Evolutionary conservation across 1,140 invertebrate genomes (phyloP), one percentile per base, ranked within the genome.

Genomic region (Nymphalis io): DNA sequence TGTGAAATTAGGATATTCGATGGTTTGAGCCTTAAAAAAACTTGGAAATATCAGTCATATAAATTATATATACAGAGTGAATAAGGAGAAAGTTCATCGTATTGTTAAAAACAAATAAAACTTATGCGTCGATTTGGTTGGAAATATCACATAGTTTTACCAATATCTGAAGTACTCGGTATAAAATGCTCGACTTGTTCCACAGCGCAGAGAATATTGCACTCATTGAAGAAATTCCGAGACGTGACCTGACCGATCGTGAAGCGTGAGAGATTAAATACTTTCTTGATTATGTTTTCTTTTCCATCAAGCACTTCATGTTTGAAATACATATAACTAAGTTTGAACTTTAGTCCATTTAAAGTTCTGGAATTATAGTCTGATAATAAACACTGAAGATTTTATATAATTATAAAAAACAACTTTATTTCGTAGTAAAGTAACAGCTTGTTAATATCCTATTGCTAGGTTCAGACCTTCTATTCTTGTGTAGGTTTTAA

Each of bases 201-300:
- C 23, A n/a, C 4, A 55, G 13, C 15, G 23, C 15, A 12, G 23
- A 21, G 51, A 55, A 55, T 27, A 55, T 27, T 23, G 51, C 51
- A 21, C 51, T 55, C 51, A 55, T 23, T 27, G 51, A 55, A 55
- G 23, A 33, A 23, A 55, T 55, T 27, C 51, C 51, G 13, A 23
- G 51, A 55, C 51, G 51, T 55, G 51, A 55, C 51, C 51, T 15
- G 21, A 55, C 51, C 51, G 23, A 21, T 8, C 23, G 11, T 15
- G 21, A 55, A 55, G 23, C 20, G 48, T 53, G 48, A 15, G 18
- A 20, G 23, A n/a, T 55, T 55, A 55, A 23, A 55, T 55, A 55
- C 23, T 55, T 55, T 27, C 13, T 13, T 8, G 23, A 55, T 55
- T 27, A 18, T 51, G 46, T 51, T 23, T 33, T 55, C 51, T 27